Evolutionary conservation across 1,140 invertebrate genomes (phyloP).

Genomic region (Apis cerana): DNA sequence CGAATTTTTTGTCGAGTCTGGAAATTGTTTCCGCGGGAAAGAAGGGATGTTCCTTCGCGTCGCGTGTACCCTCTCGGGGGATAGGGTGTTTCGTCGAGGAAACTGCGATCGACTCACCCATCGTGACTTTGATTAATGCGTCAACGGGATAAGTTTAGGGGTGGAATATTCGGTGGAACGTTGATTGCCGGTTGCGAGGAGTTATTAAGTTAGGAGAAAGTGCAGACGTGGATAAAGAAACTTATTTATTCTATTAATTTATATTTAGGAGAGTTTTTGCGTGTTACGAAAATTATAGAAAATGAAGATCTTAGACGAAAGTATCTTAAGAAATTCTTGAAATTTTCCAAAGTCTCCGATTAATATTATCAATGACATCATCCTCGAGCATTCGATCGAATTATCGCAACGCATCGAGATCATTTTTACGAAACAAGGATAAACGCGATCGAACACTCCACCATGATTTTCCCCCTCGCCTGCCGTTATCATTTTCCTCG

Average conservation of each 20-base stretch:
- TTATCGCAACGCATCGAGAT: not conserved
- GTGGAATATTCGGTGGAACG: not conserved
- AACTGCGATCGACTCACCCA: constrained; percentile 3
- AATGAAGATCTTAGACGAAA: too few species aligned
- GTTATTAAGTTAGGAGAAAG: too few species aligned
- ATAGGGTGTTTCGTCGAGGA: not conserved
- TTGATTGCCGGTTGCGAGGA: not conserved
- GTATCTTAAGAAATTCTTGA: too few species aligned
- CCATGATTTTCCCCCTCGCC: not conserved
- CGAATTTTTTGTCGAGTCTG: constrained; percentile 19
- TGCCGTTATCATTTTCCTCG: too few species aligned
- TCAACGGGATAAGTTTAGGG: not conserved
- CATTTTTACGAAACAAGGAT: not conserved
- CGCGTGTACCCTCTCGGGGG: too few species aligned
- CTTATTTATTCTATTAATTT: too few species aligned
- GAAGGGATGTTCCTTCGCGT: not conserved
- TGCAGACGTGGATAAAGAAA: too few species aligned
- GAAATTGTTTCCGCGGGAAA: constrained; percentile 27
- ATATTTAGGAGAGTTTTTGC: too few species aligned
- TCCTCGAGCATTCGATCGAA: too few species aligned
- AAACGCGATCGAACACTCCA: not conserved
- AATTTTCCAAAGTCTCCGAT: too few species aligned
- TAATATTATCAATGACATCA: not conserved
- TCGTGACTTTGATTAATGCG: constrained; percentile 29
- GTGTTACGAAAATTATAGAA: too few species aligned